A percentile compares a stretch with the other conserved stretches of the same genome.
Evolutionary conservation across 2,113 vertebrate species (phyloP).

Genomic region (Panthera leo): DNA sequence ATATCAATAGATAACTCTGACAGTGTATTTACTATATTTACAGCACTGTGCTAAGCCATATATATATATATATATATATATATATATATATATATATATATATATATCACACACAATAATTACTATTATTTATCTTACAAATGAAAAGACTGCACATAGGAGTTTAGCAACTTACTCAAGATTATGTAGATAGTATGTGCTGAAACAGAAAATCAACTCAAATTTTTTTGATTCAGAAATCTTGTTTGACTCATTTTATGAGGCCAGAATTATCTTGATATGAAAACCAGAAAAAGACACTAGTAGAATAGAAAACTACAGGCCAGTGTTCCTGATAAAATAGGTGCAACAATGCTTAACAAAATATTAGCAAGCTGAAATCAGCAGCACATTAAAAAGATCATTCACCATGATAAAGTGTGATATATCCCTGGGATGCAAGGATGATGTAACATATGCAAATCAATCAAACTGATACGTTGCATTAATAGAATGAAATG

Average conservation of each 20-base stretch:
- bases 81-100: too few relatives aligned
- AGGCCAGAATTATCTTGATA: not conserved
- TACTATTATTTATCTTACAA: not conserved
- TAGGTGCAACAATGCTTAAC: not conserved
- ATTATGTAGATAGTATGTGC: not conserved
- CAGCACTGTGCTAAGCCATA: not conserved
- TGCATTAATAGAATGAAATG: not conserved
- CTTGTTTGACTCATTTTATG: not conserved
- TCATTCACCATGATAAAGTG: not conserved
- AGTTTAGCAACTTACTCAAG: not conserved
- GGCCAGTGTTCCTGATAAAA: not conserved
- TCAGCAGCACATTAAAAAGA: not conserved
- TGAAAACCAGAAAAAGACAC: not conserved
- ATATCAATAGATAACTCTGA: not conserved
- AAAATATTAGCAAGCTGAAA: not conserved
- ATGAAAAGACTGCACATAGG: not conserved
- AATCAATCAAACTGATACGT: not conserved
- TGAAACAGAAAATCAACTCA: not conserved
- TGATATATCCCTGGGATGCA: not conserved
- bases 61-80: not conserved
- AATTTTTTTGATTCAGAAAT: not conserved
- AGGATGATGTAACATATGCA: not conserved
- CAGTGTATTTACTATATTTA: not conserved
- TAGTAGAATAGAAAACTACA: not conserved
- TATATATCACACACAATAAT: not conserved